Conservation (phyloP, 2,113 vertebrate genomes). For the Ammodytes dubius region DNA sequence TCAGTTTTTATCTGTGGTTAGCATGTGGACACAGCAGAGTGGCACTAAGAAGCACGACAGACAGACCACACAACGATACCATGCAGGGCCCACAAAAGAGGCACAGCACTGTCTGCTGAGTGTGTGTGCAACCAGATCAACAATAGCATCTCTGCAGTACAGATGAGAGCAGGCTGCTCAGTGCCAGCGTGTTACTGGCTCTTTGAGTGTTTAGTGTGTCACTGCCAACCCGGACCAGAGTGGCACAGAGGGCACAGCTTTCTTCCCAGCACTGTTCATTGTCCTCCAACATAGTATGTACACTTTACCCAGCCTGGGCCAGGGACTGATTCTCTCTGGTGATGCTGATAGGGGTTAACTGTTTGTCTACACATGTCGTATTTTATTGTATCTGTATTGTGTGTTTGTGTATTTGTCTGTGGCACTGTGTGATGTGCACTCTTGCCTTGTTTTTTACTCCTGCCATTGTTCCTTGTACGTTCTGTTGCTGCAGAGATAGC, state of each 20-base stretch:
- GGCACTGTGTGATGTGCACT: constrained; percentile 15
- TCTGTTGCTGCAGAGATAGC: constrained; percentile 63
- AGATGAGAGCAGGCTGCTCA: constrained; percentile 60
- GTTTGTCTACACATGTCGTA: constrained; percentile 30
- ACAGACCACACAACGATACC: constrained; percentile 40
- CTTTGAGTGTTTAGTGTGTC: constrained; percentile 55
- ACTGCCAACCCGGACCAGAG: constrained; percentile 68
- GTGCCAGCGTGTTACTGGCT: constrained; percentile 74
- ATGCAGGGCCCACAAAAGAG: constrained; percentile 67
- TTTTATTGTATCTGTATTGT: constrained; percentile 21
- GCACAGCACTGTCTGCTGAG: constrained; percentile 54
- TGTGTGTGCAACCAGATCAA: constrained; percentile 55
- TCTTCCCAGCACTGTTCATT: constrained; percentile 54
- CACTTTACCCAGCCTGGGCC: constrained; percentile 30
- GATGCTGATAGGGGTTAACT: constrained; percentile 39
- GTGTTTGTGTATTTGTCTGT: constrained; percentile 28
- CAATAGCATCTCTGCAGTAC: constrained; percentile 62
- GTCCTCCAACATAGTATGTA: constrained; percentile 50
- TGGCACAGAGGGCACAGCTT: constrained; percentile 62
- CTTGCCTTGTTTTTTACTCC: constrained; percentile 28
- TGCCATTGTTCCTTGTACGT: constrained; percentile 55
- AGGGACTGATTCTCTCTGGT: constrained; percentile 23
- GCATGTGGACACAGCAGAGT: constrained; percentile 56
- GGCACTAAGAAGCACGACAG: constrained; percentile 46
- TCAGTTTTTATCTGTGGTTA: constrained; percentile 57